Evolutionary conservation across 2,797 vertebrate genomes (phyloP).

Genomic region (Sternotherus odoratus): DNA sequence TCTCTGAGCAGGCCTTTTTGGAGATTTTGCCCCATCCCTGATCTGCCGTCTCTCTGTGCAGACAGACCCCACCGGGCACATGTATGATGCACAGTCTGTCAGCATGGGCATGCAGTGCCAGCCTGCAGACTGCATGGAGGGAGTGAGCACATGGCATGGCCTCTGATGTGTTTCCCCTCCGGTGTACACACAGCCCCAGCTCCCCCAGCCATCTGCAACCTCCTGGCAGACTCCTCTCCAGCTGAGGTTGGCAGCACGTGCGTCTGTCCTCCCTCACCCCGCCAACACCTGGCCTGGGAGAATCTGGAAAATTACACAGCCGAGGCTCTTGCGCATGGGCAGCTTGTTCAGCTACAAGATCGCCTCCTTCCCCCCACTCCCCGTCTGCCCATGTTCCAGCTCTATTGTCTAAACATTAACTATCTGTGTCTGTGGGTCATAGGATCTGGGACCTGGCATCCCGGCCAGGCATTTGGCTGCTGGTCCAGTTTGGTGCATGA

Average conservation of each 20-base stretch:
- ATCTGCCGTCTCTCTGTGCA: not conserved
- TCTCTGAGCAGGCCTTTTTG: not conserved
- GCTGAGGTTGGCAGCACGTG: not conserved
- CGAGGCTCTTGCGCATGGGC: not conserved
- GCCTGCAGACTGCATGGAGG: not conserved
- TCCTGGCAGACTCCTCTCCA: not conserved
- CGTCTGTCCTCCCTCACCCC: not conserved
- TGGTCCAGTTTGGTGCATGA: not conserved
- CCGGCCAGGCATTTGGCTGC: not conserved
- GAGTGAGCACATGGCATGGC: not conserved
- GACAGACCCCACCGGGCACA: not conserved
- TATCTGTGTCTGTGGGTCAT: rapidly evolving
- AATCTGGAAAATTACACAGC: slow-evolving; percentile 2
- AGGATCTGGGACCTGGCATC: not conserved
- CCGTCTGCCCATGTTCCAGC: not conserved
- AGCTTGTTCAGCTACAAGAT: not conserved
- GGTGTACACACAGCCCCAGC: not conserved
- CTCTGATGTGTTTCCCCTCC: not conserved
- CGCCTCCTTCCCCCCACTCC: rapidly evolving
- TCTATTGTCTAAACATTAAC: slow-evolving; percentile 6
- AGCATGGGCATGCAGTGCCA: not conserved
- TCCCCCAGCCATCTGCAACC: slow-evolving; percentile 60
- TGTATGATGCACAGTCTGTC: too few species aligned
- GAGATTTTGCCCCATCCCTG: not conserved
- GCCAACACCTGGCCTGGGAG: not conserved